Evolutionary conservation across 1,140 invertebrate genomes (phyloP).

Genomic region (Zophobas atratus): DNA sequence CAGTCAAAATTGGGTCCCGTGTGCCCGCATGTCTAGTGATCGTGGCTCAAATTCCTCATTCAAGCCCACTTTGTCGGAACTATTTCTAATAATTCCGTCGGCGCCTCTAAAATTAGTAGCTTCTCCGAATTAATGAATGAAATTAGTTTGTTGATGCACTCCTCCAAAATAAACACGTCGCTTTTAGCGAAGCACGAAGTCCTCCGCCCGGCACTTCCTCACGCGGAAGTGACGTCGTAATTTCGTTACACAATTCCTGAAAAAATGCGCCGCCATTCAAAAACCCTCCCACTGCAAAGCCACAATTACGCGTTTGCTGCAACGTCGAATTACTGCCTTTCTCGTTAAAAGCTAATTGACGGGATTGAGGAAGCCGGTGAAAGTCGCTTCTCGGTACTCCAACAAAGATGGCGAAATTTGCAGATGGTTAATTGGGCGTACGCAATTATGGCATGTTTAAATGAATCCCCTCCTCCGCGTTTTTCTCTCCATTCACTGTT

Average conservation of each 20-base stretch:
- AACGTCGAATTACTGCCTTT: slow-evolving; percentile 7
- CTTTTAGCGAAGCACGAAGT: slow-evolving; percentile 25
- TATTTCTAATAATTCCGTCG: slow-evolving; percentile 23
- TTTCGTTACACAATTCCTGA: slow-evolving; percentile 8
- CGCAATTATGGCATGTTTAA: neutral
- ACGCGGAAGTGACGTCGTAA: slow-evolving; percentile 18
- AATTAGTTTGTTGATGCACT: slow-evolving; percentile 39
- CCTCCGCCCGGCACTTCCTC: slow-evolving; percentile 19
- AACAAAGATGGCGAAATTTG: neutral
- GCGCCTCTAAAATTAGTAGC: slow-evolving; percentile 41
- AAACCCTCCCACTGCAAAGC: slow-evolving; percentile 1
- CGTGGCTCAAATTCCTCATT: neutral
- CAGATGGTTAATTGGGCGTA: slow-evolving; percentile 9
- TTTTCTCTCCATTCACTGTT: too few species aligned
- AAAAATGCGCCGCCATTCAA: slow-evolving; percentile 17
- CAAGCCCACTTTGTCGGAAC: slow-evolving; percentile 15
- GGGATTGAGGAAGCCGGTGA: slow-evolving; percentile 31
- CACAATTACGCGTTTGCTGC: slow-evolving; percentile 21
- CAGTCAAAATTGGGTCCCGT: neutral
- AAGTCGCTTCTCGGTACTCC: slow-evolving; percentile 10
- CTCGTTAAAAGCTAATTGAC: slow-evolving; percentile 19
- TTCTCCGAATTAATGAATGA: slow-evolving; percentile 42
- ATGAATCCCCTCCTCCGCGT: too few species aligned
- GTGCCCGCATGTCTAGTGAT: too few species aligned
- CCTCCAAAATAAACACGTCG: slow-evolving; percentile 29